Base-by-base conservation (phyloP, 2,888 invertebrate genomes). In the Sesia apiformis region DNA sequence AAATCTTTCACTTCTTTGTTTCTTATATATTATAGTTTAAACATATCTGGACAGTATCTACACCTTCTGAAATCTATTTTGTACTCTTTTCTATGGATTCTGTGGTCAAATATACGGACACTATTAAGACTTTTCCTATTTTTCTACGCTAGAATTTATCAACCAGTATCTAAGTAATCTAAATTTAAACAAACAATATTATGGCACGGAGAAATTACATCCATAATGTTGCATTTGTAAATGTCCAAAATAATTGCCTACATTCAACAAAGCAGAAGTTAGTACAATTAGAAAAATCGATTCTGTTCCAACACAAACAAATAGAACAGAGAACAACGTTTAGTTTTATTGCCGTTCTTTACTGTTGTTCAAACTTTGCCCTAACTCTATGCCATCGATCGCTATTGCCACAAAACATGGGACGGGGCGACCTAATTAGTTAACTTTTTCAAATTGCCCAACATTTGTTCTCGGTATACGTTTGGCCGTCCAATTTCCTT, bases 391-490 rank as follows among this genome's bases (percentile, higher is more conserved):
- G 60, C 61, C 64, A 78, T 70, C 73, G 84, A 84, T 81, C 81
- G 76, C 66, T 69, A 74, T 66, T 70, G 67, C 69, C 66, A 65
- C 63, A 60, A 58, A 69, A 68, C 78, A 75, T 73, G 75, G 72
- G 76, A 76, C 76, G 72, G 71, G 76, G 70, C 84, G 84, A 84
- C 85, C 86, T 74, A 81, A 85, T 85, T 86, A 79, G 69, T 76
- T 69, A 73, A 82, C 76, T 81, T 82, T 82, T 42, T 79, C 77
- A 78, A 76, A 79, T 75, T 70, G 69, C 65, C 63, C 58, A 57
- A 52, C 40, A 40, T 39, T 50, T 38, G 8, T 38, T 50, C 38
- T 38, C 38, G 38, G 8, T 7, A 38, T 50, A 50, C 38, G 38
- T 42, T 54, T 46, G n/a, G 40, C 38, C 23, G 23, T 51, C 38